These are phyloP conservation scores for Hemibagrus guttatus DNA, from an alignment of 2,797 vertebrate species.

Conservation along the genomic window DNA sequence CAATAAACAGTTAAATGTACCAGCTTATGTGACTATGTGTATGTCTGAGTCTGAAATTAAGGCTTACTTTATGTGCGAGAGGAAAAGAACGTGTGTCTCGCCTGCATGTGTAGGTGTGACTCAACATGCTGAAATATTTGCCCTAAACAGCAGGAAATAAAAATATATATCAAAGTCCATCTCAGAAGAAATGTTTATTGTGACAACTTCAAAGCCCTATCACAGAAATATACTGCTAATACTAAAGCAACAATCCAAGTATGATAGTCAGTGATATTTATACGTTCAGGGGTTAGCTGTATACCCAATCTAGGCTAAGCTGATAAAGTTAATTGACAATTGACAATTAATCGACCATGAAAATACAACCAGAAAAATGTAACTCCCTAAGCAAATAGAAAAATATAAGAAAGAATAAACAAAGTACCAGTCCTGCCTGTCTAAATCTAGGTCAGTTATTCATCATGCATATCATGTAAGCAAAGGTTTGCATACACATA, in stretches of 20 bases:
- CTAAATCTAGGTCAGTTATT: background rate
- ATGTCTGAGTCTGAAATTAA: background rate
- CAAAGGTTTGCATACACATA: background rate
- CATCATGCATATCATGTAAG: background rate
- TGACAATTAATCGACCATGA: background rate
- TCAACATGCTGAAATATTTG: no score
- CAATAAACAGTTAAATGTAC: background rate
- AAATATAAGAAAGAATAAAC: background rate
- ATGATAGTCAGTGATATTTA: background rate
- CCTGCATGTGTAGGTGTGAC: background rate
- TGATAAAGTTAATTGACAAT: background rate
- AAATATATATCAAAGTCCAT: slow-evolving; percentile 1
- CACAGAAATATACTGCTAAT: background rate
- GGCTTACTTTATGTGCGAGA: background rate
- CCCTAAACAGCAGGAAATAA: background rate
- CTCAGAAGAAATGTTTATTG: background rate
- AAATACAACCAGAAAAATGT: background rate
- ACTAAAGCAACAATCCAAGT: background rate
- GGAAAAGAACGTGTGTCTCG: slow-evolving; percentile 1
- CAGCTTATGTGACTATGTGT: background rate
- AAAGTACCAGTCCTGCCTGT: background rate
- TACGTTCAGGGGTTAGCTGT: background rate
- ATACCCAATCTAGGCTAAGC: no score
- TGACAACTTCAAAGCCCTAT: background rate
- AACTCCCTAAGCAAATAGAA: slow-evolving; percentile 1